Evolutionary conservation across 2,797 vertebrate species (phyloP), one percentile per base, ranked within the genome.

Genomic region (Leptodactylus fallax): DNA sequence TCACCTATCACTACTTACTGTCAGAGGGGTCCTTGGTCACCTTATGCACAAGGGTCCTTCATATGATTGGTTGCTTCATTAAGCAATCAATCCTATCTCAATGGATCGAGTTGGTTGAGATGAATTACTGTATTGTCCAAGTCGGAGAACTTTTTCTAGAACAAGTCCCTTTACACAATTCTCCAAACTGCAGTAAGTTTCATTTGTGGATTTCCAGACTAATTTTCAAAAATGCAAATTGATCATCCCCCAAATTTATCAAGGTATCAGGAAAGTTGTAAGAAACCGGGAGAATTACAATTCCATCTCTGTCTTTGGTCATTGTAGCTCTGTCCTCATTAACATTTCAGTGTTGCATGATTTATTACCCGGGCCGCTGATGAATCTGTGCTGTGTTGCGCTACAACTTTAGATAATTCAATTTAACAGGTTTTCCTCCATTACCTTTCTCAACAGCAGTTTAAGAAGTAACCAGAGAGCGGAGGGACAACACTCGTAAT

Each of bases 351-450:
- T 49, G 79, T 81, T 81, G 58, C 79, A 63, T 81, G 79, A 81
- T 81, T 81, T 63, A 81, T 81, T 65, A 65, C 79, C 19, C 6
- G 27, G 61, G 60, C 58, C 12, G 61, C 25, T 81, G 79, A 81
- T 81, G 36, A 81, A 81, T 81, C 79, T 81, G 58, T 17, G 79
- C 60, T 63, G 79, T 81, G 79, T 81, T 47, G 36, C 60, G 23
- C 58, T 63, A 63, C 79, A 80, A 80, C 79, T 63, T 81, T 49
- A 63, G 79, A 63, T 81, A 65, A 81, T 63, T 81, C 58, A 81
- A 81, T 63, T 81, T 81, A 81, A 81, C 79, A 81, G 79, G 45
- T 81, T 81, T 81, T 81, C 36, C 61, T 81, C 79, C 79, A 81
- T 81, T 81, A 81, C 58, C 36, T 81, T 81, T 63, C 79, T 23